phyloP scores from a whole-genome alignment of 1,140 invertebrate genomes.

The Hormaphis cornu region DNA sequence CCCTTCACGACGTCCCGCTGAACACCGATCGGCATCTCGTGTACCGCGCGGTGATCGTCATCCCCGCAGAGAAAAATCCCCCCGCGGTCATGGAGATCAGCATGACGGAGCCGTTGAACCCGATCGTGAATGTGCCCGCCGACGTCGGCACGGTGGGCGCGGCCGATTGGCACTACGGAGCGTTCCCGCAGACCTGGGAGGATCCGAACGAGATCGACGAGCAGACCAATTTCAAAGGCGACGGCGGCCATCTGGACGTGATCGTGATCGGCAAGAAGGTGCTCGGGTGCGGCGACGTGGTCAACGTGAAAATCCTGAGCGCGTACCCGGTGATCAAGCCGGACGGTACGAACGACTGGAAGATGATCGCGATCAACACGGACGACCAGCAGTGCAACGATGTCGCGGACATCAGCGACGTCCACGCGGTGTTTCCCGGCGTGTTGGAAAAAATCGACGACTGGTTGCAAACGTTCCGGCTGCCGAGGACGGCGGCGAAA shows the following conservation, averaged over 20 bases:
- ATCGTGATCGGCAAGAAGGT: slow-evolving; percentile 78
- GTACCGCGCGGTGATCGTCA: slow-evolving; percentile 96
- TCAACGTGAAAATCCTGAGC: too few species aligned
- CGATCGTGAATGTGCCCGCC: slow-evolving; percentile 92
- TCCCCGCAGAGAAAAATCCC: slow-evolving; percentile 98
- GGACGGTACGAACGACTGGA: too few species aligned
- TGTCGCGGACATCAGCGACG: too few species aligned
- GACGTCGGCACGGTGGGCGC: slow-evolving; percentile 98
- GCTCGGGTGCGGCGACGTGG: too few species aligned
- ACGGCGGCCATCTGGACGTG: slow-evolving; percentile 98
- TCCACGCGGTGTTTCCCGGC: too few species aligned
- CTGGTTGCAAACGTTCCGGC: too few species aligned
- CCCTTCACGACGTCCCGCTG: slow-evolving; percentile 96
- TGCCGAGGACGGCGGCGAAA: too few species aligned
- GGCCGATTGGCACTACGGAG: slow-evolving; percentile 99
- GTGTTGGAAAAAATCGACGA: too few species aligned
- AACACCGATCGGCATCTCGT: slow-evolving; percentile 69
- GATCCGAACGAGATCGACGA: slow-evolving; percentile 84
- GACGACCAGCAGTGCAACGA: too few species aligned
- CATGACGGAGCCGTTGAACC: slow-evolving; percentile 83
- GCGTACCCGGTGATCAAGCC: too few species aligned
- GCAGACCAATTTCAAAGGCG: slow-evolving; percentile 82
- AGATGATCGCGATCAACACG: too few species aligned
- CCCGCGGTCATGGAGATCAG: slow-evolving; percentile 59
- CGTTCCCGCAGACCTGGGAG: slow-evolving; percentile 97